Base-by-base conservation (phyloP, 2,113 vertebrate species). In the Gasterosteus nipponicus region DNA sequence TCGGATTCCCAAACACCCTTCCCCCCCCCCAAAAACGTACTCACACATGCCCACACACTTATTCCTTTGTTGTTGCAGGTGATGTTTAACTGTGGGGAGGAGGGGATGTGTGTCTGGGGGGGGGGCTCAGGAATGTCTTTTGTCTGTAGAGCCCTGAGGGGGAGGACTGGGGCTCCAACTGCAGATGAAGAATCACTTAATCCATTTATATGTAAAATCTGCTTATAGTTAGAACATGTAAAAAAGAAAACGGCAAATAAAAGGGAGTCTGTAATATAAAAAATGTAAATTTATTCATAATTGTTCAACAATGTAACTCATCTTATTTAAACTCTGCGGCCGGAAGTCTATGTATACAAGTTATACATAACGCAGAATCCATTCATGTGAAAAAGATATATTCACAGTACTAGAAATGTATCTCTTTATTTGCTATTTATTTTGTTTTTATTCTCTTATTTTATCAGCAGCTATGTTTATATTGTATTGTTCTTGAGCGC, bases 71-170 rank as follows among this genome's bases (percentile, higher is more conserved):
- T 72, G 60, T 70, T 60, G 39, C 64, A 86, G 80, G 76, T 80
- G 80, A 83, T 65, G 68, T 65, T 47, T 67, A 38, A 67, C 58
- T 69, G 35, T 35, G 60, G 44, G 62, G 46, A 7, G 6, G 35
- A 38, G 5, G 35, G 35, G 35, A 7, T 67, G 41, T 59, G 53
- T 59, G 60, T 60, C 31, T 61, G 11, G 10, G 11, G 38, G 10
- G 41, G 67, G 49, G 38, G 2, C 6, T 29, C 15, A 79, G 88
- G 86, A 90, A 90, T 90, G 86, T 83, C 75, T 58, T 86, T 88
- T 90, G 86, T 90, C 73, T 81, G 42, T 7, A 14, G 14, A 12
- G 4, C 7, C 12, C 18, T 9, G 29, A 12, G 11, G 62, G 41
- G 15, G 10, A 26, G 19, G 56, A 19, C 39, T 7, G 15, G 19